phyloP scores from a whole-genome alignment of 1,140 invertebrate species.

The Zaprionus camerounensis region DNA sequence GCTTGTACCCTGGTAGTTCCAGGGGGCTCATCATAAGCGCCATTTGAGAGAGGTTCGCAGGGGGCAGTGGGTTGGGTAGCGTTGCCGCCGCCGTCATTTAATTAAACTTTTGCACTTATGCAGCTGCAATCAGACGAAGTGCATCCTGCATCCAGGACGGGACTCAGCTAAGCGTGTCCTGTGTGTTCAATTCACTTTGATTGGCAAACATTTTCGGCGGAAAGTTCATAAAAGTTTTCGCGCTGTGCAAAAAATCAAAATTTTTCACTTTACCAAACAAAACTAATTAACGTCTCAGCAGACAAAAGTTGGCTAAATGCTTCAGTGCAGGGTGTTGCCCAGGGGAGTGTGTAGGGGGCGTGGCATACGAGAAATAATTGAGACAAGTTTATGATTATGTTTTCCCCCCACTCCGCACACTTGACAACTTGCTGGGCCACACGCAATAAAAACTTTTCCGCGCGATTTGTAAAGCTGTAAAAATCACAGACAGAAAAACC shows the following conservation, averaged over 20 bases:
- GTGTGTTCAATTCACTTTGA: slow-evolving; percentile 79
- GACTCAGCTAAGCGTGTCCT: slow-evolving; percentile 18
- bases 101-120: slow-evolving; percentile 82
- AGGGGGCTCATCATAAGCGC: slow-evolving; percentile 70
- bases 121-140: slow-evolving; percentile 64
- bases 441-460: slow-evolving; percentile 51
- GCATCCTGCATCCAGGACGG: slow-evolving; percentile 49
- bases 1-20: slow-evolving; percentile 26
- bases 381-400: slow-evolving; percentile 81
- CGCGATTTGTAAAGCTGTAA: slow-evolving; percentile 77
- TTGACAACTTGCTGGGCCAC: slow-evolving; percentile 51
- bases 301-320: slow-evolving; percentile 70
- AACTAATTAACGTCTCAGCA: slow-evolving; percentile 83
- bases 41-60: slow-evolving; percentile 27
- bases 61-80: not conserved
- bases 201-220: slow-evolving; percentile 69
- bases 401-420: slow-evolving; percentile 7
- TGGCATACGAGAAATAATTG: slow-evolving; percentile 81
- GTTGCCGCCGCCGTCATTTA: slow-evolving; percentile 51
- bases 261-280: slow-evolving; percentile 77
- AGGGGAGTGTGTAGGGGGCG: slow-evolving; percentile 9
- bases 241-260: slow-evolving; percentile 67
- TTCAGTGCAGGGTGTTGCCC: no score
- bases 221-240: slow-evolving; percentile 64
- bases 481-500: slow-evolving; percentile 78